phyloP scores from a whole-genome alignment of 2,113 vertebrate genomes.

The Pteruthius melanotis region DNA sequence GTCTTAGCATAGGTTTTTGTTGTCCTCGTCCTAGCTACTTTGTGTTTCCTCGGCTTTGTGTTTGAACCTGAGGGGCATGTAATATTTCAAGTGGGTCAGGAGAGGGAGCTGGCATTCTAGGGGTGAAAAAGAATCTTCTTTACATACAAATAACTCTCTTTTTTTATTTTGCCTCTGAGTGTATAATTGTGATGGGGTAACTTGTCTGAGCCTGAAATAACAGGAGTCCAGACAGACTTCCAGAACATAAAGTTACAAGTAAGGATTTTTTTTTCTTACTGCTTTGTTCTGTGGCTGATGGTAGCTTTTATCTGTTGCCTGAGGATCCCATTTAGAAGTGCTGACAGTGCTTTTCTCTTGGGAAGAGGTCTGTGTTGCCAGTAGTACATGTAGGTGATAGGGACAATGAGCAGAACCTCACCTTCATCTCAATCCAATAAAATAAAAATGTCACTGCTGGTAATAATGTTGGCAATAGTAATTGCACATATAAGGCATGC shows the following conservation, averaged over 20 bases:
- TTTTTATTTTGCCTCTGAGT: not conserved
- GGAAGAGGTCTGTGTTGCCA: not conserved
- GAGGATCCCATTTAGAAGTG: not conserved
- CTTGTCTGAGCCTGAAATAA: not conserved
- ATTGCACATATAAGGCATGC: not conserved
- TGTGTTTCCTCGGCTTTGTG: not conserved
- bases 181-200: not conserved
- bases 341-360: not conserved
- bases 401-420: not conserved
- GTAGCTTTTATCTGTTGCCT: not conserved
- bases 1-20: not conserved
- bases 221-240: not conserved
- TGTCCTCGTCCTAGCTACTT: not conserved
- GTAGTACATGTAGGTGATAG: not conserved
- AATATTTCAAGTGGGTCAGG: constrained; percentile 23
- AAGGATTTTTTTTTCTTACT: not conserved
- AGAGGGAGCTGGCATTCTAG: constrained; percentile 27
- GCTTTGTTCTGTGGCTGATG: not conserved
- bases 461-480: not conserved
- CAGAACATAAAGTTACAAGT: not conserved
- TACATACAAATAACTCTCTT: not conserved
- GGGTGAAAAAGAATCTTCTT: not conserved
- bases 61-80: not conserved
- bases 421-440: not conserved
- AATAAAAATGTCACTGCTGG: not conserved